Conservation (phyloP, 2,888 invertebrate genomes). For the Drosophila putrida region DNA sequence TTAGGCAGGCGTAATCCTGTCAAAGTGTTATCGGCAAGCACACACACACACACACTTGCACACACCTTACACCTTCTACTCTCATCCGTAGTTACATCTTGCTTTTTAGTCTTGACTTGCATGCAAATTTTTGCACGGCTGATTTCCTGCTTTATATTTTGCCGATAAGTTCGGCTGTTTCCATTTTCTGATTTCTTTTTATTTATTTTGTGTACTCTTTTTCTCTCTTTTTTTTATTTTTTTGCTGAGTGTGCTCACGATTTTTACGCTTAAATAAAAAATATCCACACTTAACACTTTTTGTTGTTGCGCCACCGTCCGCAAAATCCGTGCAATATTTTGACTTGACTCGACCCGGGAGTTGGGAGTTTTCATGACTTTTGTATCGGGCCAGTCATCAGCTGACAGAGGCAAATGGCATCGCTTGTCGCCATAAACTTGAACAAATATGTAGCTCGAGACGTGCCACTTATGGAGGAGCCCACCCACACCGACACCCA, state of each 20-base stretch:
- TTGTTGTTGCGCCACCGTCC: conserved; percentile 65
- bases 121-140: conserved; percentile 75
- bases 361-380: conserved; percentile 68
- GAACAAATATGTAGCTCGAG: conserved; percentile 74
- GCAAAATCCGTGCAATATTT: conserved; percentile 63
- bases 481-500: not conserved
- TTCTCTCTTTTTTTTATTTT: conserved; percentile 11
- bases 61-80: conserved; percentile 4
- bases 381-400: conserved; percentile 79
- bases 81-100: conserved; percentile 51
- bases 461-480: conserved; percentile 71
- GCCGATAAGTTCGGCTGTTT: conserved; percentile 55
- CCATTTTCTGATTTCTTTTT: conserved; percentile 31
- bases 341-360: conserved; percentile 29
- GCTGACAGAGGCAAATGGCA: conserved; percentile 75
- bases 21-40: conserved; percentile 77
- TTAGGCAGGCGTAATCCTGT: conserved; percentile 80
- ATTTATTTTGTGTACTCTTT: conserved; percentile 20
- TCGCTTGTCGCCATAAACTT: conserved; percentile 80
- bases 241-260: conserved; percentile 65
- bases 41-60: conserved; percentile 35
- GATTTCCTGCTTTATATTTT: conserved; percentile 69
- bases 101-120: conserved; percentile 71
- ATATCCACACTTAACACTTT: conserved; percentile 79
- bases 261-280: conserved; percentile 75